Evolutionary conservation across 2,888 invertebrate genomes (phyloP).

Genomic region (Frankliniella intonsa): DNA sequence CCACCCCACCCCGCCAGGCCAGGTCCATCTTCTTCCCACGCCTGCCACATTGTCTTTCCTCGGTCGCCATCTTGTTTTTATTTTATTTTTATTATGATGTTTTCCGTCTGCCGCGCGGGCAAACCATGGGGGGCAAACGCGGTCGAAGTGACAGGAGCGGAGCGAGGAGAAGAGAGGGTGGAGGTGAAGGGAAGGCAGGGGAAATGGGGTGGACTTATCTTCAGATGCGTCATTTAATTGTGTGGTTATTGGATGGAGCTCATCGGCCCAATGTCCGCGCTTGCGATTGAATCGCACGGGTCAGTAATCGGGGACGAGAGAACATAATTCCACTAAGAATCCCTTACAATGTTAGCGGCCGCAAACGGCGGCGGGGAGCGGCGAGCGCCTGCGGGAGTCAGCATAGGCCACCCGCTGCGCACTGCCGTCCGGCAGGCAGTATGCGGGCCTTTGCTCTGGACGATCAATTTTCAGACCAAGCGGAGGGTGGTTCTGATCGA

Average conservation of each 20-base stretch:
- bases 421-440: background rate
- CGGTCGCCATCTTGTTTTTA: conserved; percentile 13
- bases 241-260: too few relatives aligned
- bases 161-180: too few relatives aligned
- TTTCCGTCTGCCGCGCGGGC: background rate
- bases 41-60: conserved; percentile 12
- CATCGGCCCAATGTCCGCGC: too few relatives aligned
- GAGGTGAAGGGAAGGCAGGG: background rate
- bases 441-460: too few relatives aligned
- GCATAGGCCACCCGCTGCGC: background rate
- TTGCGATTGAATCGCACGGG: too few relatives aligned
- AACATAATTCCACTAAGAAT: background rate
- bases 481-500: too few relatives aligned
- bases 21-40: conserved; percentile 7
- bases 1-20: background rate
- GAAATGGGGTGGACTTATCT: too few relatives aligned
- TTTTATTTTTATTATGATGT: background rate
- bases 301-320: background rate
- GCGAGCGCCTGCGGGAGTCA: background rate
- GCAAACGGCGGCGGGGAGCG: background rate
- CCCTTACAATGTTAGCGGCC: background rate
- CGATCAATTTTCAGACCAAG: too few relatives aligned
- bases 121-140: background rate
- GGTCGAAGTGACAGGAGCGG: background rate
- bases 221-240: too few relatives aligned